Evolutionary conservation across 2,888 invertebrate genomes (phyloP), one percentile per base, ranked within the genome.

Genomic region (Resseliella maxima): DNA sequence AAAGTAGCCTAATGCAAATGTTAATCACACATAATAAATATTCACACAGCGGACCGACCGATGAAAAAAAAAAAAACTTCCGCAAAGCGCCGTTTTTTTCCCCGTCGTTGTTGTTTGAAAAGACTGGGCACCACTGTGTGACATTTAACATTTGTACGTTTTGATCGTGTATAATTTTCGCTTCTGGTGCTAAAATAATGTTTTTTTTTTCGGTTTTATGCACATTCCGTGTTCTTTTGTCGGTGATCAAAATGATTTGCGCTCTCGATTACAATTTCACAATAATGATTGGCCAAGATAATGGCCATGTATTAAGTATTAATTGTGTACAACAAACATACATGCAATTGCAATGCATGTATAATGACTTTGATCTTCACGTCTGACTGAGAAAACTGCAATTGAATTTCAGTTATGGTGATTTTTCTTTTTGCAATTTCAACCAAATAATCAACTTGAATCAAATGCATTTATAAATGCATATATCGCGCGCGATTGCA

Each of bases 301-400:
- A 72, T 72, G 31, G 72, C 18, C 72, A 72, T 72, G 72, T 72
- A 72, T 72, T 72, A 72, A 3, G 10, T 21, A 72, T 72, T 72
- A 72, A 72, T 72, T 12, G n/a, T 72, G 35, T 35, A 59, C 59
- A n/a, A n/a, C n/a, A 24, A 3, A 2, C 59, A 59, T 18, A 24
- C 59, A 59, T 59, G n/a, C 59, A 24, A 59, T 72, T 35, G 31
- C 6, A 31, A 35, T 27, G 72, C 31, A 72, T 27, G 35, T 31
- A n/a, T n/a, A 72, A 72, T 72, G 72, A 72, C 72, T 72, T 72
- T 72, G 72, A 72, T 72, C 72, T 72, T 72, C 72, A 72, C 72
- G n/a, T 27, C 18, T 35, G 24, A 59, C 24, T 59, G 27, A 59
- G 31, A 72, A 2, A 50, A 50, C 18, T 72, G 72, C 72, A 72